Evolutionary conservation across 2,888 invertebrate genomes (phyloP).

Genomic region (Thecophora atra): DNA sequence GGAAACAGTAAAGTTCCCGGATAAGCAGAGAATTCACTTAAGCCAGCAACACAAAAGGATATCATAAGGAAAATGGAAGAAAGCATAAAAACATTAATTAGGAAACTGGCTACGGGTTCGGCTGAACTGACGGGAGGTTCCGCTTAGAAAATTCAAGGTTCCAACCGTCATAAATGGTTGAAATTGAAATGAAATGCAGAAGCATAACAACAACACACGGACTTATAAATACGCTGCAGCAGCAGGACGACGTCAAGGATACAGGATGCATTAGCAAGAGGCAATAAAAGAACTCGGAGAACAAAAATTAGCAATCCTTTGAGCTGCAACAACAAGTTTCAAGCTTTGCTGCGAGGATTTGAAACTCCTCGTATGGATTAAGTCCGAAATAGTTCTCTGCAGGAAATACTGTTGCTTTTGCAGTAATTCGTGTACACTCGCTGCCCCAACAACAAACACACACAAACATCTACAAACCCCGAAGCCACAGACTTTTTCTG

Average conservation of each 20-base stretch:
- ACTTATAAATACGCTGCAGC: too few species aligned
- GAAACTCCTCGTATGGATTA: not conserved
- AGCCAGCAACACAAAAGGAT: not conserved
- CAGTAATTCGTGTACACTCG: not conserved
- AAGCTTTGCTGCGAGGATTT: not conserved
- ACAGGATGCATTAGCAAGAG: not conserved
- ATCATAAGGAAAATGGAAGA: not conserved
- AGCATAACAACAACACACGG: too few species aligned
- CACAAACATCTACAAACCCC: not conserved
- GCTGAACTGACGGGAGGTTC: too few species aligned
- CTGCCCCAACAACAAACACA: not conserved
- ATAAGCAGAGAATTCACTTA: not conserved
- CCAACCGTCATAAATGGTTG: too few species aligned
- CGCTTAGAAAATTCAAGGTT: not conserved
- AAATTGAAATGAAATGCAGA: too few species aligned
- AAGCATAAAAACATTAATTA: not conserved
- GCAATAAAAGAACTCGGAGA: not conserved
- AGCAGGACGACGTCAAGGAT: not conserved
- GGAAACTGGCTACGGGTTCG: not conserved
- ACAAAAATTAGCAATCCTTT: not conserved
- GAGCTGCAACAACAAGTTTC: not conserved
- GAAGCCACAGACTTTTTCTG: too few species aligned
- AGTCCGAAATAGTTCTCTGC: not conserved
- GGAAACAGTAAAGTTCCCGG: constrained; percentile 1
- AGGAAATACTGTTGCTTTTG: too few species aligned